phyloP scores from a whole-genome alignment of 2,888 invertebrate genomes.

The Busseola fusca region DNA sequence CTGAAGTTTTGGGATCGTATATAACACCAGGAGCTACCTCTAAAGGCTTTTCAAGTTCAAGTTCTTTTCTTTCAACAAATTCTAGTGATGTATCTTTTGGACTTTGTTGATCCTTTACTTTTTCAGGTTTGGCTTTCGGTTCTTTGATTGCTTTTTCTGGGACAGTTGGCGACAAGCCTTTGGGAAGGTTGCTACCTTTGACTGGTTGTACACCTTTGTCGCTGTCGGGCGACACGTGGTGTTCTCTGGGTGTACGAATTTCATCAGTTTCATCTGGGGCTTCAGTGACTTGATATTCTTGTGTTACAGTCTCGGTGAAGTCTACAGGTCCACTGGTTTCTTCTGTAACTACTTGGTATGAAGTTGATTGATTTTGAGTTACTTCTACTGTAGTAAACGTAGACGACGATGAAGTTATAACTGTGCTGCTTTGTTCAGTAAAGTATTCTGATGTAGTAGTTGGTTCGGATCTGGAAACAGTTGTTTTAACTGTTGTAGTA shows the following conservation, averaged over 20 bases:
- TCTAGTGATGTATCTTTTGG: conserved; percentile 34
- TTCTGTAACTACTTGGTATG: conserved; percentile 74
- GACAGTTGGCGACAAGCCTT: conserved; percentile 18
- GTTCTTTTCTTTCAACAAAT: conserved; percentile 17
- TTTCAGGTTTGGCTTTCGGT: conserved; percentile 18
- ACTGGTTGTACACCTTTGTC: conserved; percentile 20
- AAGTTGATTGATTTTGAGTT: conserved; percentile 76
- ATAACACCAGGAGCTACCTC: conserved; percentile 92
- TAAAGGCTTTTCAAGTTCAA: conserved; percentile 67
- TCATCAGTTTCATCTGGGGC: conserved; percentile 71
- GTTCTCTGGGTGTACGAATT: conserved; percentile 28
- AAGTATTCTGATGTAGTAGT: conserved; percentile 63
- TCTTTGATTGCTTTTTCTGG: conserved; percentile 6
- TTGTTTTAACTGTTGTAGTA: conserved; percentile 72
- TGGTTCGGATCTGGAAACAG: conserved; percentile 72
- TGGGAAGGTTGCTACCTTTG: conserved; percentile 12
- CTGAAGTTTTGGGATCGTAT: conserved; percentile 92
- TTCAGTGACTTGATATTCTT: conserved; percentile 67
- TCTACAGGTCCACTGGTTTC: conserved; percentile 64
- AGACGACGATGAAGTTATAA: conserved; percentile 76
- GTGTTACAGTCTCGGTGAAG: conserved; percentile 61
- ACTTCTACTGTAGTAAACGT: conserved; percentile 78
- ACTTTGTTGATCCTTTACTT: conserved; percentile 10
- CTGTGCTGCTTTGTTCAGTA: conserved; percentile 75
- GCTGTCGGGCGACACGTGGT: conserved; percentile 20